Evolutionary conservation across 2,888 invertebrate genomes (phyloP).

Genomic region (Ophion costatus): DNA sequence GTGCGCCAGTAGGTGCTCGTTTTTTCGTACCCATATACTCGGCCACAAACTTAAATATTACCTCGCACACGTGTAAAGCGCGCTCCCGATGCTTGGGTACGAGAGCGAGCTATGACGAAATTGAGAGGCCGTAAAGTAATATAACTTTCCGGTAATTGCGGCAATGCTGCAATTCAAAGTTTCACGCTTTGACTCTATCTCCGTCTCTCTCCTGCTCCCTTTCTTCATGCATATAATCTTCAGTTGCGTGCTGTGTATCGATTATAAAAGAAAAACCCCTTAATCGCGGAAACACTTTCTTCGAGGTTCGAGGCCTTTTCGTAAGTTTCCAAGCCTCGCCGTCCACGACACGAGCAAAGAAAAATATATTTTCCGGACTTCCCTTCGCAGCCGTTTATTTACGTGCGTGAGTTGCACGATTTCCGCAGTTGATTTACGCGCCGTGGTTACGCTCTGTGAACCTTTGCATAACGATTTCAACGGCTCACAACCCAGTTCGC

Average conservation of each 20-base stretch:
- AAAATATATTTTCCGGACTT: too few species aligned
- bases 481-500: too few species aligned
- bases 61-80: constrained; percentile 36
- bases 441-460: too few species aligned
- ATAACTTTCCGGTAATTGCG: constrained; percentile 67
- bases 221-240: constrained; percentile 36
- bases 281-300: constrained; percentile 50
- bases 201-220: background rate
- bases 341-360: too few species aligned
- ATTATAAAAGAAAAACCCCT: constrained; percentile 39
- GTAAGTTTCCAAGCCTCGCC: too few species aligned
- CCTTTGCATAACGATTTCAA: too few species aligned
- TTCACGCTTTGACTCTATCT: constrained; percentile 38
- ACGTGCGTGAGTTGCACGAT: too few species aligned
- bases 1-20: background rate
- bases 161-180: constrained; percentile 58
- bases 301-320: too few species aligned
- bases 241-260: constrained; percentile 52
- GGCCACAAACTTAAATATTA: constrained; percentile 11
- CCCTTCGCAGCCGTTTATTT: too few species aligned
- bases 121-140: constrained; percentile 64
- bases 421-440: too few species aligned
- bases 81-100: constrained; percentile 35
- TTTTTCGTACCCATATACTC: background rate
- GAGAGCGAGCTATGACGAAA: constrained; percentile 63